These are phyloP conservation scores for Sitta europaea DNA, from an alignment of 2,113 vertebrate species.

Conservation along the genomic window DNA sequence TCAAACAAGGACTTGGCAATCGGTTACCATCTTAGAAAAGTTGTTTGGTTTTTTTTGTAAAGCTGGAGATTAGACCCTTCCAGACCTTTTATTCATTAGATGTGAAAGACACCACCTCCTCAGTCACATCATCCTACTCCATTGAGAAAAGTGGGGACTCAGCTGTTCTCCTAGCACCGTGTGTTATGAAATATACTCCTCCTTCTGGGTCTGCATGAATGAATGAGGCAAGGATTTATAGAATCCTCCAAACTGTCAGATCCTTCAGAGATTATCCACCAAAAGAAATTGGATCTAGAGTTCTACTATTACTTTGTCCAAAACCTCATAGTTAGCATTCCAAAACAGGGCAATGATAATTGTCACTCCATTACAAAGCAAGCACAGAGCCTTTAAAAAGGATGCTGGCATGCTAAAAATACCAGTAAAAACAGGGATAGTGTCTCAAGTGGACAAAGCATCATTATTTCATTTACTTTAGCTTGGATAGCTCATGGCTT, in stretches of 20 bases:
- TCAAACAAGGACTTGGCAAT: neutral
- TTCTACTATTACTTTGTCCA: neutral
- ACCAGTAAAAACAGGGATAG: neutral
- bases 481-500: neutral
- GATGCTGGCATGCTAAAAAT: neutral
- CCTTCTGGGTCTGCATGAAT: neutral
- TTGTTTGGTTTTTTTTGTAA: neutral
- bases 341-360: neutral
- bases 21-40: neutral
- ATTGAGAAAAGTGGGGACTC: neutral
- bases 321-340: neutral
- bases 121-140: neutral
- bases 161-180: neutral
- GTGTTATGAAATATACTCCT: neutral
- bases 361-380: neutral
- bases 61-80: neutral
- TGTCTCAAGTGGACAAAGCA: neutral
- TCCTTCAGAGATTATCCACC: neutral
- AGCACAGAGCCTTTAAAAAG: neutral
- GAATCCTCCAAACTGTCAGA: neutral
- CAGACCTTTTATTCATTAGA: neutral
- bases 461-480: neutral
- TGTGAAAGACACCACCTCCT: accelerated
- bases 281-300: neutral
- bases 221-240: neutral